These are phyloP conservation scores for Danaus plexippus DNA, from an alignment of 1,140 invertebrate genomes.

Conservation along the genomic window DNA sequence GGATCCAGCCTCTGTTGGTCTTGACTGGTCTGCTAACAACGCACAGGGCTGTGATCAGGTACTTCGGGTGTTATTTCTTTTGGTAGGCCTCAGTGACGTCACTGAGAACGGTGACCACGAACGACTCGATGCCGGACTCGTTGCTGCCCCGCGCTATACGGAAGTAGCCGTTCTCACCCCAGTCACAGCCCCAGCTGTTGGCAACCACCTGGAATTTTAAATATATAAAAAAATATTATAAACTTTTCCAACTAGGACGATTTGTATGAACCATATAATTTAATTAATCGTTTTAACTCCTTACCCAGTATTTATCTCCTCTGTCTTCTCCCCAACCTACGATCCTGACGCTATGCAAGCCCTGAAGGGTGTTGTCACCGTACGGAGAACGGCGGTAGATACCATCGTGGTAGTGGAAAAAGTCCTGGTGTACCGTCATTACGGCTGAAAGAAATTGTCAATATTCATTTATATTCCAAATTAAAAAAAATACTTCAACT, in stretches of 20 bases:
- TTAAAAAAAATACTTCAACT: too few relatives aligned
- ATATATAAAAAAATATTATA: neutral
- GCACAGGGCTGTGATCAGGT: conserved; percentile 46
- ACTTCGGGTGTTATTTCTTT: conserved; percentile 45
- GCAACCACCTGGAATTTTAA: conserved; percentile 79
- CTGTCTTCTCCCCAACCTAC: conserved; percentile 91
- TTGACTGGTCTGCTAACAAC: conserved; percentile 34
- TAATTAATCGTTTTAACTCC: conserved; percentile 17
- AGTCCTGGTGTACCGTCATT: conserved; percentile 90
- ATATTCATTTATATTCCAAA: neutral
- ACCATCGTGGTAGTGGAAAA: conserved; percentile 89
- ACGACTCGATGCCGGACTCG: conserved; percentile 90
- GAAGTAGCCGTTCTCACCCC: conserved; percentile 93
- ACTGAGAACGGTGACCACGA: conserved; percentile 84
- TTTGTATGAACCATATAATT: neutral
- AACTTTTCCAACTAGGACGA: neutral
- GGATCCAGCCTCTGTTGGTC: conserved; percentile 36
- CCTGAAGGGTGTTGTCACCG: conserved; percentile 72
- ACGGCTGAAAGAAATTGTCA: conserved; percentile 76
- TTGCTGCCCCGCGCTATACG: conserved; percentile 83
- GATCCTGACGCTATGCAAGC: conserved; percentile 92
- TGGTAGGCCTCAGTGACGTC: conserved; percentile 69
- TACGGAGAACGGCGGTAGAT: conserved; percentile 81
- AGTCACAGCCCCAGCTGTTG: conserved; percentile 90
- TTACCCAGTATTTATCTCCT: conserved; percentile 90